phyloP scores from a whole-genome alignment of 1,140 invertebrate species.

The Macrostomum lignano region DNA sequence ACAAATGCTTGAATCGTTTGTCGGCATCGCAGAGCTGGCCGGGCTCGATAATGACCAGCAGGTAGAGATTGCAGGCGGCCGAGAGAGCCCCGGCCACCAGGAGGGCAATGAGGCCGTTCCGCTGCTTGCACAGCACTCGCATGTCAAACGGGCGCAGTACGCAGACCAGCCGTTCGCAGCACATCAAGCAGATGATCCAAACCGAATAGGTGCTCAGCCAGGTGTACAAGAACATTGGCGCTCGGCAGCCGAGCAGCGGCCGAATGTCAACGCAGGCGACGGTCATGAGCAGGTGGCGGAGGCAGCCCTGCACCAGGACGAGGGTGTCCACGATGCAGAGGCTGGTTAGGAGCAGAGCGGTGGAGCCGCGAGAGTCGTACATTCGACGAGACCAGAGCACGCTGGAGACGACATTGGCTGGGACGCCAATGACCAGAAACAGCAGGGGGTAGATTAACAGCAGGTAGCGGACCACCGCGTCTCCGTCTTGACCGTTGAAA shows the following conservation, averaged over 20 bases:
- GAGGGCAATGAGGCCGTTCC: neutral
- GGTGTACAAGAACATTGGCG: neutral
- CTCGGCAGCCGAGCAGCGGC: neutral
- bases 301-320: conserved; percentile 2
- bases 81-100: neutral
- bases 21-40: neutral
- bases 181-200: neutral
- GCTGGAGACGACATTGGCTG: neutral
- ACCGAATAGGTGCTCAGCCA: neutral
- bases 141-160: neutral
- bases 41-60: neutral
- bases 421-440: conserved; percentile 2
- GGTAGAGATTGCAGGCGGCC: neutral
- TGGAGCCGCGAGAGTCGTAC: neutral
- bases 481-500: no score
- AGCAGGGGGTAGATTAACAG: no score
- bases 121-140: neutral
- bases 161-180: neutral
- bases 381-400: neutral
- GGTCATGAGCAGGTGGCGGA: neutral
- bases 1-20: no score
- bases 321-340: neutral
- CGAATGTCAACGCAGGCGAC: neutral
- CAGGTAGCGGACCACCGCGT: no score
- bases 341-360: neutral